These are phyloP conservation scores for Notodonta ziczac DNA, from an alignment of 2,888 invertebrate genomes.

Conservation along the genomic window DNA sequence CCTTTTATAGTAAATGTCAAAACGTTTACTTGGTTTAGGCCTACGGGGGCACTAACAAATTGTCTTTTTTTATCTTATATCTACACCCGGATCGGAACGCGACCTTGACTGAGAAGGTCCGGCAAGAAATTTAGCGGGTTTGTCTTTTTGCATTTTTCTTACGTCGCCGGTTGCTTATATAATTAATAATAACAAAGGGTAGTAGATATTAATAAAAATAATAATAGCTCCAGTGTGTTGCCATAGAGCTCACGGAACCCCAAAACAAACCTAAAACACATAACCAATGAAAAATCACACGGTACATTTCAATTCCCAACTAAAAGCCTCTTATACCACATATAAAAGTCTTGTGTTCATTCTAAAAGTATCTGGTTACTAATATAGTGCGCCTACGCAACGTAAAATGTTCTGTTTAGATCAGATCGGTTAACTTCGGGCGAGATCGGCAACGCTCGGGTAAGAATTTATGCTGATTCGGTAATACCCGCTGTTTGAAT, in stretches of 20 bases:
- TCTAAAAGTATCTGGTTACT: constrained; percentile 51
- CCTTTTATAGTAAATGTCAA: no score
- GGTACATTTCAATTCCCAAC: constrained; percentile 47
- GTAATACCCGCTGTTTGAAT: neutral
- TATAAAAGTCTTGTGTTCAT: constrained; percentile 38
- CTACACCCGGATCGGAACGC: no score
- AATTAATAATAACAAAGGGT: no score
- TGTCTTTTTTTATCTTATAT: no score
- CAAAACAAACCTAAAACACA: constrained; percentile 29
- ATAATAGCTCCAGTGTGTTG: neutral
- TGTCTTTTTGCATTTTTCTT: no score
- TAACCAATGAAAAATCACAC: constrained; percentile 41
- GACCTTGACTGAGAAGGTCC: no score
- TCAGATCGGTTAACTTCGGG: constrained; percentile 29
- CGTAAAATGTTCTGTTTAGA: constrained; percentile 38
- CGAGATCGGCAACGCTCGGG: constrained; percentile 25
- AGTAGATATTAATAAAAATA: no score
- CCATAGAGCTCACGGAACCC: constrained; percentile 15
- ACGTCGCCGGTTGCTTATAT: no score
- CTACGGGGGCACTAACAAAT: no score
- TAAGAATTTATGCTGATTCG: neutral
- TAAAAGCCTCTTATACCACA: constrained; percentile 46
- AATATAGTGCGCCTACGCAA: constrained; percentile 39
- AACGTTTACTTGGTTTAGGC: no score
- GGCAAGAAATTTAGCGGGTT: no score